Evolutionary conservation across 2,888 invertebrate species (phyloP), one percentile per base, ranked within the genome.

Genomic region (Drosophila diplacantha): DNA sequence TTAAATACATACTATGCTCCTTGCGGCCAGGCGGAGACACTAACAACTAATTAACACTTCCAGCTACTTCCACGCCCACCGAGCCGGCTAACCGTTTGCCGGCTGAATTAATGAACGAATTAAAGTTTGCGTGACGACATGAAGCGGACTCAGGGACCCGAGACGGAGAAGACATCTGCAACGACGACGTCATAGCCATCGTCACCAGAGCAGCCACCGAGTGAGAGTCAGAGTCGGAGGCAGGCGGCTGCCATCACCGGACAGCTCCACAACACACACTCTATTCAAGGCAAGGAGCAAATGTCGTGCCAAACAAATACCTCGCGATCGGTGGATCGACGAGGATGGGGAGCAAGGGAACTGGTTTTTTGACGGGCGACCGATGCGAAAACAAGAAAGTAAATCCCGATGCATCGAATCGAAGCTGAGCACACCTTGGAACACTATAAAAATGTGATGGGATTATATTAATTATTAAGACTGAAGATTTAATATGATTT

Each of bases 1-100:
- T 72, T 62, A 73, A 69, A 55, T 55, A 59, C 46, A 43, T 38
- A 51, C 41, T 41, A 26, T 18, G 18, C 49, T 34, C 24, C 34
- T n/a, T 34, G 50, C 38, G 34, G 54, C 50, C 50, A 54, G 58
- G 60, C 67, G 38, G 52, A 59, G 68, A 59, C 68, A 69, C 71
- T 68, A 82, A 82, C 84, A 82, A 71, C 83, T 80, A 80, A 84
- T 80, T 80, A 80, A 80, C 80, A 84, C 84, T 80, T 80, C 73
- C 83, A 84, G 70, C 69, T 77, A 70, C 73, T 70, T 74, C 71
- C 79, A 83, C 81, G 83, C 81, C 81, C 76, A 78, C 81, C 71
- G 63, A 57, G 59, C 68, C 82, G 69, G 55, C 81, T 72, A 74
- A 80, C 76, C 75, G 76, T 80, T 80, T 82, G 78, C 83, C 75